A percentile compares a stretch with the other conserved stretches of the same genome.
Conservation (phyloP, 2,797 vertebrate species). For the Zalophus californianus region DNA sequence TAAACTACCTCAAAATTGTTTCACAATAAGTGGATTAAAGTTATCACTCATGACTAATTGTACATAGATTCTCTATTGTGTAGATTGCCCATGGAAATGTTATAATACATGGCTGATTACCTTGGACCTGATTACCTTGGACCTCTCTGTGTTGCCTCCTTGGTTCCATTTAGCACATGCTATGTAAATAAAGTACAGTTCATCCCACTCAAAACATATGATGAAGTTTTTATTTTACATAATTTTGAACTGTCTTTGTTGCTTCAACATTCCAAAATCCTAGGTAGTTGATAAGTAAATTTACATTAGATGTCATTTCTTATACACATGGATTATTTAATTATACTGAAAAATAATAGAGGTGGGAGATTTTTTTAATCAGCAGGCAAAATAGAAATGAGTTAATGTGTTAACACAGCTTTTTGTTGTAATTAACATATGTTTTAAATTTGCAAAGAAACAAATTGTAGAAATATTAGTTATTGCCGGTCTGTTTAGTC, state of each 20-base stretch:
- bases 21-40: conserved; percentile 38
- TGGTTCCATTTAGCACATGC: conserved; percentile 9
- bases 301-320: neutral
- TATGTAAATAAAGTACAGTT: conserved; percentile 24
- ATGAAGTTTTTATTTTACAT: conserved; percentile 41
- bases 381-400: conserved; percentile 11
- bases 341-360: neutral
- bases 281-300: neutral
- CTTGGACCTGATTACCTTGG: neutral
- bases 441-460: conserved; percentile 50
- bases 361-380: neutral
- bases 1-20: conserved; percentile 29
- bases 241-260: neutral
- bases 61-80: neutral
- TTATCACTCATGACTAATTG: neutral
- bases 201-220: neutral
- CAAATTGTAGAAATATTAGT: conserved; percentile 15
- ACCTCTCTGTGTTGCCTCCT: neutral
- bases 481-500: conserved; percentile 17
- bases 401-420: neutral
- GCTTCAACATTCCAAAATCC: conserved; percentile 4
- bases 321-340: neutral
- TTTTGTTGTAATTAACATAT: conserved; percentile 34
- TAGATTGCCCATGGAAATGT: neutral
- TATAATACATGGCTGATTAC: neutral